These are phyloP conservation scores for Aplysia californica DNA, from an alignment of 1,140 invertebrate species.

Conservation along the genomic window DNA sequence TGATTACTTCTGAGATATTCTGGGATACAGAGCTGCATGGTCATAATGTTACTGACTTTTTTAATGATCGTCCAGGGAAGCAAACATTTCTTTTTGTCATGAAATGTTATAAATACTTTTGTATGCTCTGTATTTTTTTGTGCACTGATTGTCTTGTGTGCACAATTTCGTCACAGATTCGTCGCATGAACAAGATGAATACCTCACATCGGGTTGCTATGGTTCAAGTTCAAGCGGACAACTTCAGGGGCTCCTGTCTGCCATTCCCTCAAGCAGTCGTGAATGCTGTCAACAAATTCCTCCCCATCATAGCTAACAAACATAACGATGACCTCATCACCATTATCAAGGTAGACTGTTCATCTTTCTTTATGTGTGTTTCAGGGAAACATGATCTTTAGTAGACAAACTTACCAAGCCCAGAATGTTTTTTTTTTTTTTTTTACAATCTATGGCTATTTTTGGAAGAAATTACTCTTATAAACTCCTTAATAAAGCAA, in stretches of 20 bases:
- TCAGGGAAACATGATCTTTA: neutral
- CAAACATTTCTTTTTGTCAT: no score
- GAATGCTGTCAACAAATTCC: constrained; percentile 44
- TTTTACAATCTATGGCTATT: neutral
- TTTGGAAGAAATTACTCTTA: neutral
- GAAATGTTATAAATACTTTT: no score
- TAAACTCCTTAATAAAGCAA: no score
- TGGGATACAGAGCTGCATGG: no score
- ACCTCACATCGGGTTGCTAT: constrained; percentile 51
- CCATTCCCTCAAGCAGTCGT: constrained; percentile 59
- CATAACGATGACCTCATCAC: constrained; percentile 64
- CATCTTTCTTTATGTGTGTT: no score
- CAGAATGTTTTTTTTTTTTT: no score
- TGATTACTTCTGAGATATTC: no score
- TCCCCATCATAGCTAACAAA: constrained; percentile 62
- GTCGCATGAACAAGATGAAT: constrained; percentile 60
- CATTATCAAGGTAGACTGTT: constrained; percentile 64
- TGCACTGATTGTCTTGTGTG: no score
- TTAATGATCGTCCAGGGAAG: no score
- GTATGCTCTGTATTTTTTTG: no score
- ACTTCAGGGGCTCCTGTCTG: constrained; percentile 55
- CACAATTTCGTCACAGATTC: constrained; percentile 55
- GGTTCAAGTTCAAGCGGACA: constrained; percentile 51
- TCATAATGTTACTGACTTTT: no score
- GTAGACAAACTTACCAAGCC: neutral